phyloP scores from a whole-genome alignment of 2,113 vertebrate species.

The Mus spicilegus region DNA sequence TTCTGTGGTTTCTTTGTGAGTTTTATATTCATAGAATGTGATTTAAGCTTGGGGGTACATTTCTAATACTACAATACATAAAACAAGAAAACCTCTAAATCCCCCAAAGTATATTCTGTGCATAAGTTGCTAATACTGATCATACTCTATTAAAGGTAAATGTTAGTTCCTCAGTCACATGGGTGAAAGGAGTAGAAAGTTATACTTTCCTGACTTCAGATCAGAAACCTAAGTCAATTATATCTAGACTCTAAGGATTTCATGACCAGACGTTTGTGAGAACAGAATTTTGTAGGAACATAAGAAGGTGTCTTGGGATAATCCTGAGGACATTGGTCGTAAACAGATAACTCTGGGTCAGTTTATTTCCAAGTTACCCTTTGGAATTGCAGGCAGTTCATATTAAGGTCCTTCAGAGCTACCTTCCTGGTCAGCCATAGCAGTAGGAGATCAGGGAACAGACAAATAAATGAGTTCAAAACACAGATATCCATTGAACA shows the following conservation, averaged over 20 bases:
- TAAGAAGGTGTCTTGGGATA: not conserved
- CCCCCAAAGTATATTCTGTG: not conserved
- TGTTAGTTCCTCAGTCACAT: not conserved
- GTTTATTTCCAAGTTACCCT: not conserved
- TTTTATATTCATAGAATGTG: constrained; percentile 40
- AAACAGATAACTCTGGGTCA: not conserved
- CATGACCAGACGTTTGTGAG: not conserved
- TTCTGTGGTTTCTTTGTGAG: not conserved
- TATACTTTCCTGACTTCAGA: not conserved
- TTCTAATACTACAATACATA: not conserved
- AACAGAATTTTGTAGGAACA: not conserved
- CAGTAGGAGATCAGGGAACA: not conserved
- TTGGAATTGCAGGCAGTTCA: not conserved
- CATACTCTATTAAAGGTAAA: not conserved
- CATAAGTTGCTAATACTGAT: not conserved
- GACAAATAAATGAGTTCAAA: rapidly evolving
- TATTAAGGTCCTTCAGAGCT: not conserved
- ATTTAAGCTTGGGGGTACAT: not conserved
- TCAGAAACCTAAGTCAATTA: not conserved
- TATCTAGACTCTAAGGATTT: not conserved
- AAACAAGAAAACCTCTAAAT: constrained; percentile 20
- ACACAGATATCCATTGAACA: not conserved
- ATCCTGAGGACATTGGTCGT: not conserved
- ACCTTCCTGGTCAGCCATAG: not conserved
- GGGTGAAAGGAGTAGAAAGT: not conserved